phyloP scores from a whole-genome alignment of 2,797 vertebrate species.

The Pelochelys cantorii region DNA sequence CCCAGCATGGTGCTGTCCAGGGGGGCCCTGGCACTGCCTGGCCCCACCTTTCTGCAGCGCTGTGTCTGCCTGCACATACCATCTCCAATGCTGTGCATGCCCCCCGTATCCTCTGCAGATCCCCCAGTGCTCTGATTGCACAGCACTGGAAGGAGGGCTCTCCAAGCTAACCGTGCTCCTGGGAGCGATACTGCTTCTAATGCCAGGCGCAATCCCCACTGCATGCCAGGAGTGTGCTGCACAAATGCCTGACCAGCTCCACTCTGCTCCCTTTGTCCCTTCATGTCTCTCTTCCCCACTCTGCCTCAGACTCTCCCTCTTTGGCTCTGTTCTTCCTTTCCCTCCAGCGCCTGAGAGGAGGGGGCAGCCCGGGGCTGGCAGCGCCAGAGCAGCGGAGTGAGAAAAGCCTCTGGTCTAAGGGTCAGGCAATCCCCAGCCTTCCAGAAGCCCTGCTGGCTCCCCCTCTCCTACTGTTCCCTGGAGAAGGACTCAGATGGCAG shows the following conservation, averaged over 20 bases:
- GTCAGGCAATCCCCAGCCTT: not conserved
- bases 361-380: not conserved
- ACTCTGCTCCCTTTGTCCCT: not conserved
- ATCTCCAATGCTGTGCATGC: not conserved
- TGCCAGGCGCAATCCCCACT: not conserved
- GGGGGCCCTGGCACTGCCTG: not conserved
- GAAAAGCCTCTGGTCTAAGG: not conserved
- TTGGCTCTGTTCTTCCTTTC: not conserved
- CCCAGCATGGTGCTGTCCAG: accelerated
- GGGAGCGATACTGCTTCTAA: not conserved
- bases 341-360: not conserved
- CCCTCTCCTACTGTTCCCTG: not conserved
- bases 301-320: not conserved
- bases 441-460: not conserved
- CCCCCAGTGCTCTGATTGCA: not conserved
- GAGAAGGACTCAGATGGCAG: not conserved
- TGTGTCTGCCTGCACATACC: not conserved
- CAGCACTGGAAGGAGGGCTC: not conserved
- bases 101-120: not conserved
- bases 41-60: not conserved
- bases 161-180: not conserved
- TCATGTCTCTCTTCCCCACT: not conserved
- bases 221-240: accelerated
- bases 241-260: not conserved
- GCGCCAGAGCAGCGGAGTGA: not conserved